Conservation (phyloP, 2,888 invertebrate species). For the Harpalus rubripes region DNA sequence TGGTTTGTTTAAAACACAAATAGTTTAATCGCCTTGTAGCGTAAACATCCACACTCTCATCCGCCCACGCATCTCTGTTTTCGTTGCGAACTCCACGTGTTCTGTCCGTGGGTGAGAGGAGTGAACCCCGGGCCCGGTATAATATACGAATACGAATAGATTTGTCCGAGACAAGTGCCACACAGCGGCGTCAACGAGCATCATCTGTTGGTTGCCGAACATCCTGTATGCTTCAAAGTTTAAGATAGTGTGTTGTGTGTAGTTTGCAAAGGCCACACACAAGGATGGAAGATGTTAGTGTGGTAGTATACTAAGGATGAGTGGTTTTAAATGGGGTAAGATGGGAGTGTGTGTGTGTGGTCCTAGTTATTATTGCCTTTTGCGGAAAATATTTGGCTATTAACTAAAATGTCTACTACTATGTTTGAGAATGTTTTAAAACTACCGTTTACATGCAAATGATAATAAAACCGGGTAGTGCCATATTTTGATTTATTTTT, state of each 20-base stretch:
- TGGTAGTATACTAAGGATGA: background rate
- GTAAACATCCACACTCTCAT: conserved; percentile 36
- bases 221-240: background rate
- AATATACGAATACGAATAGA: background rate
- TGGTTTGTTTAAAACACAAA: conserved; percentile 57
- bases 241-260: background rate
- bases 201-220: background rate
- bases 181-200: background rate
- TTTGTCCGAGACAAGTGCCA: conserved; percentile 6
- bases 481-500: no score
- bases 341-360: background rate
- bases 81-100: conserved; percentile 18
- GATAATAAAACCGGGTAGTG: no score
- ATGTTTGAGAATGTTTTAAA: no score
- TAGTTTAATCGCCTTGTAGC: conserved; percentile 53
- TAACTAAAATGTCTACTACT: no score
- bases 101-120: background rate
- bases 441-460: no score
- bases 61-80: background rate
- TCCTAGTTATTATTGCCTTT: background rate
- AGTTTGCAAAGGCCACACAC: background rate
- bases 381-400: no score
- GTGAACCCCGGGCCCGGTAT: background rate
- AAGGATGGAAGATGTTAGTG: background rate
- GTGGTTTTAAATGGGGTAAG: background rate